Base-by-base conservation (phyloP, 2,113 vertebrate species). In the Chrysochloris asiatica region DNA sequence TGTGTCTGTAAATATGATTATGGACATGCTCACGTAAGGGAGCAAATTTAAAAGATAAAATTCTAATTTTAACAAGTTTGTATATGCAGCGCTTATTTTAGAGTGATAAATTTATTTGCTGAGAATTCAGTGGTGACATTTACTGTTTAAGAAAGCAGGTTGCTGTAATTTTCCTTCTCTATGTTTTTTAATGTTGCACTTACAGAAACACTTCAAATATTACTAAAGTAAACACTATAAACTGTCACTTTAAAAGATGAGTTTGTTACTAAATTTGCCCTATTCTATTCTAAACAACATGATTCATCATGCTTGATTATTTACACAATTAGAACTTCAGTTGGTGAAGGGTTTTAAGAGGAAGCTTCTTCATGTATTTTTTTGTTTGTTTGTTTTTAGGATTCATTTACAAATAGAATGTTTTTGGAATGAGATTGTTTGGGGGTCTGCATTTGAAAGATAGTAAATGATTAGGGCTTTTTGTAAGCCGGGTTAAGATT, bases 1-100 rank as follows among this genome's bases (percentile, higher is more conserved):
- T 81, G 54, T 88, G 83, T 95, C 78, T 95, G 76, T 63, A 67
- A 77, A 94, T 93, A 17, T 95, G 76, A 93, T 89, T 96, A 81
- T 90, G 82, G 63, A 83, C 85, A 76, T 86, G 69, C 83, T 95
- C 77, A 77, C 41, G 91, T 87, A 91, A 93, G 88, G 83, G 94
- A 96, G 93, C 56, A 93, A 95, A 94, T 79, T 89, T 93, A 83
- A 89, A 96, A 94, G 90, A 93, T 96, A 95, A 91, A 89, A 86
- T 93, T 89, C 76, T 93, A 91, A 95, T 71, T 94, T 93, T 93
- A 87, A 59, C 67, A 87, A 89, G 89, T 73, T 85, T 77, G 78
- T 94, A 33, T 88, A 86, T 72, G 50, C 54, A 92, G 43, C 78
- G 88, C 54, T 94, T 95, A 93, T 89, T 97, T 96, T 93, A 89